Conservation (phyloP, 1,140 invertebrate genomes). For the Pemphigus obesinymphae region DNA sequence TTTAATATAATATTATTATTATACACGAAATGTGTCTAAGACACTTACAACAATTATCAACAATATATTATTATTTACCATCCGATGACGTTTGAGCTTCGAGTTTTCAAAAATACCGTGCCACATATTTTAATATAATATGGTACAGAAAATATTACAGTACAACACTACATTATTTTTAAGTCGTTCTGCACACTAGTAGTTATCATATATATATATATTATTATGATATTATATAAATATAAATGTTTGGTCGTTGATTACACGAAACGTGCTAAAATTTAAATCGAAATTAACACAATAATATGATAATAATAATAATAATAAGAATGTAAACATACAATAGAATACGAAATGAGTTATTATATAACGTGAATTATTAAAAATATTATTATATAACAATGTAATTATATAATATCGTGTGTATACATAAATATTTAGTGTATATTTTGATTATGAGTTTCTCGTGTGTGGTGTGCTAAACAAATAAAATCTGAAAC, state of each 20-base stretch:
- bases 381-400: not conserved
- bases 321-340: no score
- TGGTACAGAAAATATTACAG: not conserved
- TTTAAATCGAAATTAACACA: not conserved
- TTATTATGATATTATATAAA: no score
- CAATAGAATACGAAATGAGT: not conserved
- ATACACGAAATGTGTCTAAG: not conserved
- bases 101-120: not conserved
- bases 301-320: no score
- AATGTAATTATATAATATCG: not conserved
- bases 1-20: not conserved
- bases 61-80: not conserved
- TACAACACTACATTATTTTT: not conserved
- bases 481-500: slow-evolving; percentile 28
- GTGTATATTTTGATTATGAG: slow-evolving; percentile 2
- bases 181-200: not conserved
- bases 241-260: slow-evolving; percentile 16
- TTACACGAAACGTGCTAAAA: not conserved
- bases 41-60: not conserved
- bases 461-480: not conserved
- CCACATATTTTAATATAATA: no score
- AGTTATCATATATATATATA: not conserved
- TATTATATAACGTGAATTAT: not conserved
- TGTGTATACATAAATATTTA: not conserved
- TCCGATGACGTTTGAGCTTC: not conserved